A percentile compares a stretch with the other conserved stretches of the same genome.
Evolutionary conservation across 2,797 vertebrate genomes (phyloP).

Genomic region (Acipenser transmontanus): DNA sequence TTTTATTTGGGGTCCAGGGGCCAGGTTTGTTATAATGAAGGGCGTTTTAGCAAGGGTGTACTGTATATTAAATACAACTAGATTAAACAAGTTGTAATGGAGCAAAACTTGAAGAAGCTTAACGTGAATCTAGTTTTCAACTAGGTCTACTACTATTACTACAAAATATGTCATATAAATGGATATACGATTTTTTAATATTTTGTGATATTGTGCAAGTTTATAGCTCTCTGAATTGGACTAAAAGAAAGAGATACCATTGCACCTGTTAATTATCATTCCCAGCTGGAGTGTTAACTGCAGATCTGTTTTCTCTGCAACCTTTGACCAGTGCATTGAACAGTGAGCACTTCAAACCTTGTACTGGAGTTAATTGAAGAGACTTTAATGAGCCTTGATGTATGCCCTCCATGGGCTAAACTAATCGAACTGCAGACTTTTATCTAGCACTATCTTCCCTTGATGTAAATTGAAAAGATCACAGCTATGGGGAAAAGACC

Average conservation of each 20-base stretch:
- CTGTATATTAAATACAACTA: no score
- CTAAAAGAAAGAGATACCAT: slow-evolving; percentile 44
- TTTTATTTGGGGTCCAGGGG: no score
- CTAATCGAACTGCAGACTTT: slow-evolving; percentile 73
- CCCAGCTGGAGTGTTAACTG: slow-evolving; percentile 77
- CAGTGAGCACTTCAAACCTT: slow-evolving; percentile 66
- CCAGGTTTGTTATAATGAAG: no score
- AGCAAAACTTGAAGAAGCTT: no score
- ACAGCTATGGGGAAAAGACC: slow-evolving; percentile 87
- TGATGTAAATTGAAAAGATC: slow-evolving; percentile 95
- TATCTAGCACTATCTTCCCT: slow-evolving; percentile 76
- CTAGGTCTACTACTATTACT: no score
- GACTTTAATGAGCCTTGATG: slow-evolving; percentile 72
- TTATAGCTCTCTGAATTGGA: no score
- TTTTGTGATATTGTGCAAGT: no score
- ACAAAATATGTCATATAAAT: no score
- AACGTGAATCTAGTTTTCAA: no score
- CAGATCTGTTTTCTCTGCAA: slow-evolving; percentile 72
- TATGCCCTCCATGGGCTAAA: slow-evolving; percentile 71
- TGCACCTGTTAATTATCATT: slow-evolving; percentile 76
- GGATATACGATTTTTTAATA: no score
- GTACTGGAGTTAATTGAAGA: slow-evolving; percentile 60
- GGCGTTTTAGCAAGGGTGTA: no score
- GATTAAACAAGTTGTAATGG: no score
- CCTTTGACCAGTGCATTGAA: slow-evolving; percentile 73